Base-by-base conservation (phyloP, 2,113 vertebrate genomes). In the Lepus americanus region DNA sequence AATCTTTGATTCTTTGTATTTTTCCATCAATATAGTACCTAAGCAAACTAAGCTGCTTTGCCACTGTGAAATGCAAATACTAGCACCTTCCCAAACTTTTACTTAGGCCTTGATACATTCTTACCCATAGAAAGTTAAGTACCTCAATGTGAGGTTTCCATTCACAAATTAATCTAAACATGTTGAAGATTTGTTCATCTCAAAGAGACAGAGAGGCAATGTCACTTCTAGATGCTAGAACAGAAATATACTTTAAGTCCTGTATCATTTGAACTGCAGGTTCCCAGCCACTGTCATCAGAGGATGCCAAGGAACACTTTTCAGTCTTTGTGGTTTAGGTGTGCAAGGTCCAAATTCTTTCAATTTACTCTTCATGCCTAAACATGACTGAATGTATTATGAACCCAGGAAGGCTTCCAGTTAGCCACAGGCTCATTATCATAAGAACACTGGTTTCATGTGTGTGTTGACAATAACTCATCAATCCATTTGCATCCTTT, bases 221-320 rank as follows among this genome's bases (percentile, higher is more conserved):
- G 4, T 74, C 12, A 49, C 11, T 92, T 85, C 23, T 63, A 44
- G 59, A 3, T 16, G 6, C 25, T 27, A 9, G 29, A 74, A 53
- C 5, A 51, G 12, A 90, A 53, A 74, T 22, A 44, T 0, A 55
- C 31, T 2, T 55, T 33, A 10, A 70, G 6, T 12, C 17, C 19
- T 64, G 12, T 10, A 27, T 25, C 3, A 2, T 2, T 14, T 66
- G 7, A 70, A 16, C 3, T 22, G 14, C 0, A 10, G 12, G 6
- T n/a, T 7, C 36, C 1, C 20, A 59, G 49, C 29, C 17, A 53
- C 5, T 12, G 27, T 11, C 51, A 49, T 4, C 6, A 19, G 69
- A 25, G 2, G 53, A 13, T 1, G 0, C 10, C 19, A 4, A 36
- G 51, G 36, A 23, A 17, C 6, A 9, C 1, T 8, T 2, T 6